phyloP scores from a whole-genome alignment of 2,797 vertebrate species.

The Notolepis coatsorum region DNA sequence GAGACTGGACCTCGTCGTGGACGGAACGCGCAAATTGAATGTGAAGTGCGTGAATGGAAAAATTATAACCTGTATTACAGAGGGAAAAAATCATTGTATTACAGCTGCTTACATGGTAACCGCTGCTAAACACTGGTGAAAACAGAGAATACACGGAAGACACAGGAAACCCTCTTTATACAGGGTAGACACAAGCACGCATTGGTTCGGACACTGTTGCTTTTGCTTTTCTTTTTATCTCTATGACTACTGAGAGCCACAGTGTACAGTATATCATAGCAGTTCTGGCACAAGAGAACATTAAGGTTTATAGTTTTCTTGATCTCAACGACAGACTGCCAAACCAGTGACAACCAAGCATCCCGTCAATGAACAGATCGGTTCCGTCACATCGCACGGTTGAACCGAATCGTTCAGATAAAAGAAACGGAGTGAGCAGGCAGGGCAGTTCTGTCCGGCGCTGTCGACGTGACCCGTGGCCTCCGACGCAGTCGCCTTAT shows the following conservation, averaged over 20 bases:
- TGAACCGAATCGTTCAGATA: slow-evolving; percentile 28
- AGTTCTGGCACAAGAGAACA: too few species aligned
- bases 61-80: slow-evolving; percentile 29
- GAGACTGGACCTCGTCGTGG: slow-evolving; percentile 37
- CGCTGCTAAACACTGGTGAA: too few species aligned
- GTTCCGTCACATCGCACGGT: slow-evolving; percentile 13
- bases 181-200: slow-evolving; percentile 11
- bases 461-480: slow-evolving; percentile 33
- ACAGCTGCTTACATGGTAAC: too few species aligned
- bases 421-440: slow-evolving; percentile 31
- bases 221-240: slow-evolving; percentile 36
- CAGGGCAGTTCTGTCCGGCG: slow-evolving; percentile 21
- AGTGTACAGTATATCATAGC: slow-evolving; percentile 7
- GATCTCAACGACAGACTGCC: too few species aligned
- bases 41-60: slow-evolving; percentile 27
- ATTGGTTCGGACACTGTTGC: slow-evolving; percentile 11
- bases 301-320: too few species aligned
- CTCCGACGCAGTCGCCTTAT: slow-evolving; percentile 54
- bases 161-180: slow-evolving; percentile 29
- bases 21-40: slow-evolving; percentile 22
- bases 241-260: neutral
- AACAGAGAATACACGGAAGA: slow-evolving; percentile 13
- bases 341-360: slow-evolving; percentile 19
- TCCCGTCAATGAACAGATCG: slow-evolving; percentile 27
- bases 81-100: slow-evolving; percentile 26